Base-by-base conservation (phyloP, 2,888 invertebrate genomes). In the Agriopis aurantiaria region DNA sequence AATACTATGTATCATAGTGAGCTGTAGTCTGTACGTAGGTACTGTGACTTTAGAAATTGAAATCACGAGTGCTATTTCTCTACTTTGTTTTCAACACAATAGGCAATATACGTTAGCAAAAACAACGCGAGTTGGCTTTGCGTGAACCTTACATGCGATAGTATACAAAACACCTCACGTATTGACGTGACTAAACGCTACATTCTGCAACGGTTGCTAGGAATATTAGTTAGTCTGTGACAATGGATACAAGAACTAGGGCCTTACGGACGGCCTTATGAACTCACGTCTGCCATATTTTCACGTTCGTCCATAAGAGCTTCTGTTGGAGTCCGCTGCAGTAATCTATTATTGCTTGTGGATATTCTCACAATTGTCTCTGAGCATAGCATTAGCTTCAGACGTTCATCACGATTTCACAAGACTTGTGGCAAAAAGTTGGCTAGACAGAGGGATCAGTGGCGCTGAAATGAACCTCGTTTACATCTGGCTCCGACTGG, bases 351-450 rank as follows among this genome's bases (percentile, higher is more conserved):
- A 33, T 33, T 12, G 58, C 48, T 48, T 59, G 58, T 55, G 58
- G 58, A 46, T 9, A 58, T 11, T 46, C n/a, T 46, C 41, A 43
- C 12, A 46, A 46, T 58, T 46, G 45, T 46, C 45, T 11, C 8
- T 11, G 23, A 45, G 14, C 57, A 11, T 6, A 17, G 51, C 46
- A 56, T 59, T 49, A 23, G 53, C 72, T 59, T 43, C 53, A 63
- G 51, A 33, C 53, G 45, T 23, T 55, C 40, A 56, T 60, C 72
- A 63, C 68, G 66, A 66, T 68, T 68, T 64, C 64, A 65, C 63
- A 60, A 46, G 60, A 45, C 43, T 53, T 40, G 45, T 12, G 23
- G 51, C 60, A 70, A 64, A 51, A 60, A 56, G 45, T 23, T 17
- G 58, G 40, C 63, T 57, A 58, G 63, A 68, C 48, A 12, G 46